Conservation (phyloP, 2,797 vertebrate genomes). For the Gadopsis marmoratus region DNA sequence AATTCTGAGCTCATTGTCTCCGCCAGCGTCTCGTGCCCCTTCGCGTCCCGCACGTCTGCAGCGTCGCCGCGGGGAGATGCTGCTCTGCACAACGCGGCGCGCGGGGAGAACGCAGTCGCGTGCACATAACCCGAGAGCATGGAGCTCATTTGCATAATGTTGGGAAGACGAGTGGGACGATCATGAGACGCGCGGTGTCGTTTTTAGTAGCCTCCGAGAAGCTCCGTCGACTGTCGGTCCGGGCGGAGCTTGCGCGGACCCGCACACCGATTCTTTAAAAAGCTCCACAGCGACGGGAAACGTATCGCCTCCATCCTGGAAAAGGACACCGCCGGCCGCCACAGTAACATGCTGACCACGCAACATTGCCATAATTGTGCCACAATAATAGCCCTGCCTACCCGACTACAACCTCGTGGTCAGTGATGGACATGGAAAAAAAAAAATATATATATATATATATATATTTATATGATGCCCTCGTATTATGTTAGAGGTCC, state of each 20-base stretch:
- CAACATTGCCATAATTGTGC: conserved; percentile 79
- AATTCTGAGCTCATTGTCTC: conserved; percentile 37
- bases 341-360: conserved; percentile 77
- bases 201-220: conserved; percentile 13
- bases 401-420: conserved; percentile 68
- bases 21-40: conserved; percentile 34
- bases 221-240: conserved; percentile 57
- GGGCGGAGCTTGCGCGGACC: conserved; percentile 48
- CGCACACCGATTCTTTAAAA: conserved; percentile 42
- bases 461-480: conserved; percentile 10
- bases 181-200: background rate
- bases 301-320: conserved; percentile 53
- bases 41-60: conserved; percentile 65
- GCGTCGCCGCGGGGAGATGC: conserved; percentile 61
- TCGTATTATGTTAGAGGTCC: conserved; percentile 33
- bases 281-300: conserved; percentile 31
- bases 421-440: conserved; percentile 42
- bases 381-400: conserved; percentile 67
- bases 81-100: conserved; percentile 43
- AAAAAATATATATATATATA: background rate
- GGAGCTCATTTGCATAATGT: conserved; percentile 59
- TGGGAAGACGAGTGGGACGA: conserved; percentile 38
- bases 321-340: conserved; percentile 68
- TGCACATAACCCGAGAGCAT: conserved; percentile 38
- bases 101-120: conserved; percentile 41